These are phyloP conservation scores for Phymorhynchus buccinoides DNA, from an alignment of 1,140 invertebrate species.

Conservation along the genomic window DNA sequence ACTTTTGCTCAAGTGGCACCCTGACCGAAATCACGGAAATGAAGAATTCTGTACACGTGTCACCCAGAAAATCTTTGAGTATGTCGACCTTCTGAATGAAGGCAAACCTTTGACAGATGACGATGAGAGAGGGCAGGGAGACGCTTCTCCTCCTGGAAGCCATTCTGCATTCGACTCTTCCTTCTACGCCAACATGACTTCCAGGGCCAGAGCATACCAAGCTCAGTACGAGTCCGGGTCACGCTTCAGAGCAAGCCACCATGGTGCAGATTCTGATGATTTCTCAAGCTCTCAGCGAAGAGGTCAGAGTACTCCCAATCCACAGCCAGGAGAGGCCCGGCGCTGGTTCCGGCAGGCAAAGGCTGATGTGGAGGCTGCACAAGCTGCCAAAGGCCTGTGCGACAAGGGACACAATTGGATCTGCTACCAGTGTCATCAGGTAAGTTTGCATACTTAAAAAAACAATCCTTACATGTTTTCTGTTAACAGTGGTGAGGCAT, in stretches of 20 bases:
- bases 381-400: constrained; percentile 14
- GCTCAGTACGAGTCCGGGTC: background rate
- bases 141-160: background rate
- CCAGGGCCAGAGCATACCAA: constrained; percentile 7
- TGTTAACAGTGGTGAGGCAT: no score
- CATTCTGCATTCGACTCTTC: background rate
- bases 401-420: constrained; percentile 53
- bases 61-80: constrained; percentile 54
- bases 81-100: constrained; percentile 48
- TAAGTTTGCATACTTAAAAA: no score
- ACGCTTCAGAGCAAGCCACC: background rate
- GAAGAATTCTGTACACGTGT: constrained; percentile 59
- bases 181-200: constrained; percentile 30
- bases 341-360: constrained; percentile 57
- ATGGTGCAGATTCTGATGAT: no score
- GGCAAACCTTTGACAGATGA: constrained; percentile 42
- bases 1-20: constrained; percentile 68
- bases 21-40: constrained; percentile 67
- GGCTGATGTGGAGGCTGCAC: constrained; percentile 48
- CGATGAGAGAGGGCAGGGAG: constrained; percentile 32
- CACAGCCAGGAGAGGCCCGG: constrained; percentile 44
- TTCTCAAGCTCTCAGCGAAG: background rate
- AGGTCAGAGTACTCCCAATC: background rate
- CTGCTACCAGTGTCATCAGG: constrained; percentile 60
- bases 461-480: no score